These are phyloP conservation scores for Taurulus bubalis DNA, from an alignment of 2,113 vertebrate genomes.

Conservation along the genomic window DNA sequence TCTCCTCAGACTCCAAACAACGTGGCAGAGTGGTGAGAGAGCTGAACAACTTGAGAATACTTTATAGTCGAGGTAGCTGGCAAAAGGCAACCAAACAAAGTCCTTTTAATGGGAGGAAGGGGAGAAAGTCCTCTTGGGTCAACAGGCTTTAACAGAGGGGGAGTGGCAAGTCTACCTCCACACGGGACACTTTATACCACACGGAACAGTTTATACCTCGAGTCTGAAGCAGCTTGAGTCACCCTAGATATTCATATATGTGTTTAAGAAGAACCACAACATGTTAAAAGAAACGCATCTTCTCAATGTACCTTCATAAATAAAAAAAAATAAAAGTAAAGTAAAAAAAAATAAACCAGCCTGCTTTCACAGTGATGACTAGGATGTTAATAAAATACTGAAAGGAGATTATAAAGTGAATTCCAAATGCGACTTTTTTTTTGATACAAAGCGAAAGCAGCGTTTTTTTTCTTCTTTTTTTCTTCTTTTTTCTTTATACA, in stretches of 20 bases:
- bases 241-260: conserved; percentile 74
- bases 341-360: conserved; percentile 70
- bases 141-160: conserved; percentile 42
- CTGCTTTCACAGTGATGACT: conserved; percentile 87
- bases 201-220: conserved; percentile 79
- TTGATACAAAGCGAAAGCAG: conserved; percentile 85
- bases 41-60: conserved; percentile 85
- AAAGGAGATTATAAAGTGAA: conserved; percentile 85
- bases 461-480: conserved; percentile 46
- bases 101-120: conserved; percentile 46
- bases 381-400: conserved; percentile 86
- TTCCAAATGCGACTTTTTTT: conserved; percentile 79
- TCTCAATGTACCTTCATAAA: conserved; percentile 90
- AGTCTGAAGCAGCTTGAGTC: conserved; percentile 85
- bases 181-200: conserved; percentile 79
- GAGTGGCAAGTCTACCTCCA: conserved; percentile 71
- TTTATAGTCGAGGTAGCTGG: conserved; percentile 94
- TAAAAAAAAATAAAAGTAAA: conserved; percentile 28
- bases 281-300: conserved; percentile 77
- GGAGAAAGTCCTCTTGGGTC: conserved; percentile 42
- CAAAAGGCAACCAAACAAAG: conserved; percentile 83
- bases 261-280: conserved; percentile 73
- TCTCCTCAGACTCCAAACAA: conserved; percentile 59
- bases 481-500: conserved; percentile 68
- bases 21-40: conserved; percentile 56